Percentiles rank a stretch among this genome's conserved stretches.
Conservation (phyloP, 2,888 invertebrate genomes). For the Enchytraeus crypticus region DNA sequence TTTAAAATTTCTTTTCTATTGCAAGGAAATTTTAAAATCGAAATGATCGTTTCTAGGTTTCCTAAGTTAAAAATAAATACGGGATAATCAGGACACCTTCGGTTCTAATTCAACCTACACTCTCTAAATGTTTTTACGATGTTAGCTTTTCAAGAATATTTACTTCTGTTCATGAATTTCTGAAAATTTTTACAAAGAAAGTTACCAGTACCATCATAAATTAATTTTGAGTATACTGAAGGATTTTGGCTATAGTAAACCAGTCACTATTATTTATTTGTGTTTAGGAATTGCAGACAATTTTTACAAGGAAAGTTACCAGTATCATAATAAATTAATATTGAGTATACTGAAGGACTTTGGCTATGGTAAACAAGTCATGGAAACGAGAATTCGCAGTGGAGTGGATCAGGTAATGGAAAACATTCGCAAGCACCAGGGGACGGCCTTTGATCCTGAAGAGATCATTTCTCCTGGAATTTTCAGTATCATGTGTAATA, state of each 20-base stretch:
- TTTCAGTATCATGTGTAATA: neutral
- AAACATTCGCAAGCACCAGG: neutral
- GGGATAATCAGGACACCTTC: too few species aligned
- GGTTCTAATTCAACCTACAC: too few species aligned
- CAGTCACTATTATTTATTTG: too few species aligned
- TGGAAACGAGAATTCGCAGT: constrained; percentile 9
- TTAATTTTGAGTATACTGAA: constrained; percentile 6
- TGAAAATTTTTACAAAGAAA: constrained; percentile 1
- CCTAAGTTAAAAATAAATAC: too few species aligned
- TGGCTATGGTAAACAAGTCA: constrained; percentile 8
- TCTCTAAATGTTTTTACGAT: too few species aligned
- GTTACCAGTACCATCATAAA: constrained; percentile 11
- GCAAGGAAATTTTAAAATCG: too few species aligned
- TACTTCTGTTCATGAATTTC: constrained; percentile 8
- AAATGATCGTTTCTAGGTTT: too few species aligned
- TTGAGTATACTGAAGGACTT: constrained; percentile 9
- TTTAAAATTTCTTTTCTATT: too few species aligned
- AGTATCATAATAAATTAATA: constrained; percentile 7
- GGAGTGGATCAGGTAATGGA: neutral
- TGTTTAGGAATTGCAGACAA: constrained; percentile 8
- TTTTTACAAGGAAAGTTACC: constrained; percentile 4
- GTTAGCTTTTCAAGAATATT: too few species aligned
- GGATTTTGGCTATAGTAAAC: constrained; percentile 7
- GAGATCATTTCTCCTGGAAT: neutral
- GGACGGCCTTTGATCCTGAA: neutral